Base-by-base conservation (phyloP, 2,888 invertebrate species). In the Dicycla oo region DNA sequence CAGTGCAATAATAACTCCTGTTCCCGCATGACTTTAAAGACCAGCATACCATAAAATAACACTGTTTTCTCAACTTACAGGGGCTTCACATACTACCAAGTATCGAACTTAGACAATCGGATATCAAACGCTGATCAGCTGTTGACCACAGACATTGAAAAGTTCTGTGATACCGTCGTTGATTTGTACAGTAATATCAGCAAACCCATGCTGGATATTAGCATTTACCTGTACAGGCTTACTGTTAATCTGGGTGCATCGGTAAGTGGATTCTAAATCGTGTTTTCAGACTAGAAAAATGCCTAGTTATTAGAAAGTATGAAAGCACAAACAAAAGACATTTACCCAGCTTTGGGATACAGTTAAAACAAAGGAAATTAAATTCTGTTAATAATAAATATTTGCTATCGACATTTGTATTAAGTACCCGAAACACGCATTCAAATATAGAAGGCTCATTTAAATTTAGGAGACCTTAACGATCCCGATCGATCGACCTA, bases 71-170 rank as follows among this genome's bases (percentile, higher is more conserved):
- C 11, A 26, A 38, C 15, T 60, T 64, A 2, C 95, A 98, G 98
- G 89, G 98, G 98, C 67, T 99, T 98, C 93, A 99, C 99, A 5
- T 99, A 99, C 94, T 99, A 99, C 95, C 98, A 99, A 96, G 98
- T 99, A 97, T 98, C 98, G 76, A 99, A 99, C 94, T 95, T 99
- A 87, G 99, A 99, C 94, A 99, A 98, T 89, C 97, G 99, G 90
- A 99, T 99, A 94, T 97, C 98, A 18, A 99, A 99, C 95, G 98
- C 99, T 1, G 99, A 99, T 93, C 99, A 99, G 92, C 96, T 99
- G 62, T 95, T 99, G 70, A 99, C 99, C 0, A 99, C 98, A 0
- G 99, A 99, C 91, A 98, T 99, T 2, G 99, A 99, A 92, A 99
- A 99, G 93, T 99, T 99, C 96, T 99, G 99, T 92, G 98, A 99